Evolutionary conservation across 2,888 invertebrate species (phyloP), one percentile per base, ranked within the genome.

Genomic region (Microplitis manilae): DNA sequence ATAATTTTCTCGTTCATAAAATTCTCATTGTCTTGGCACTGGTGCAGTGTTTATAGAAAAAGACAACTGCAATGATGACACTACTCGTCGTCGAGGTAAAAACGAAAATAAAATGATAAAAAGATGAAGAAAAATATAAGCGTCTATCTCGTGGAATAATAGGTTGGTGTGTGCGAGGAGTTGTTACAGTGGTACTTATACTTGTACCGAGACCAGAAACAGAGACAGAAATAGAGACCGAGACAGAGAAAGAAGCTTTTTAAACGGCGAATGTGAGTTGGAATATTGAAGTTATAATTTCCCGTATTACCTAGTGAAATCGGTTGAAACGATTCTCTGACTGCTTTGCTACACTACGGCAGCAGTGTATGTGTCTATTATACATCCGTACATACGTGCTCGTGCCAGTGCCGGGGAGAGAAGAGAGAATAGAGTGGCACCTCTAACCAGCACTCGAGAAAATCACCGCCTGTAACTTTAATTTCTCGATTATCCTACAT

Each of bases 401-500:
- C 30, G n/a, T 17, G 61, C 41, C 39, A n/a, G 40, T 68, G 64
- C 39, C 30, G 4, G 30, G 4, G 30, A 30, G 30, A 30, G 30
- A 30, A 30, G 30, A 30, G 30, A 30, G 30, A 30, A 30, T 30
- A 68, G 38, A 75, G 64, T 59, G 67, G 38, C 15, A 74, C 68
- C 69, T 72, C 78, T 50, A 79, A 79, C 78, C 77, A 69, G 76
- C 73, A 80, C 81, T 81, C 80, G 82, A 81, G 86, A 80, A 87
- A 87, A 87, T 86, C 87, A 83, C 85, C 83, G 82, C 83, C 84
- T 85, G 86, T 86, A 85, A 85, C 87, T 88, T 88, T 88, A 88
- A 88, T 89, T 88, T 83, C 84, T 80, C 88, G 88, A 88, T 89
- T 89, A 89, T 87, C 87, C 85, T 82, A 75, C 84, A 88, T 86